A percentile compares a stretch with the other conserved stretches of the same genome.
Conservation (phyloP, 2,113 vertebrate genomes). For the Camarhynchus parvulus region DNA sequence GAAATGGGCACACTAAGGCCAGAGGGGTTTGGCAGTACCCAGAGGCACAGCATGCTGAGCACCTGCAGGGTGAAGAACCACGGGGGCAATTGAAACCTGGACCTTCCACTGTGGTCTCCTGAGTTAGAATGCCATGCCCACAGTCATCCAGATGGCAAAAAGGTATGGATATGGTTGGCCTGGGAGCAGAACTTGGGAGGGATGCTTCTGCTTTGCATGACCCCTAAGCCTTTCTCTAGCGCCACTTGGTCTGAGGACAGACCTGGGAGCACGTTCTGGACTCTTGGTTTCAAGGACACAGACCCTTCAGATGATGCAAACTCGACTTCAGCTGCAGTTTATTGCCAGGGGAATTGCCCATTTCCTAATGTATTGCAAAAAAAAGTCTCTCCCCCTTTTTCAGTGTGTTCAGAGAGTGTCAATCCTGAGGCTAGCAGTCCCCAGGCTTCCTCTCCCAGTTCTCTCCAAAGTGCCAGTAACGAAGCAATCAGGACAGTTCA, state of each 20-base stretch:
- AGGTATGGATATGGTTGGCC: background rate
- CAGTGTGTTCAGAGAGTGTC: background rate
- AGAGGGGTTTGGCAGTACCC: background rate
- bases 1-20: accelerated
- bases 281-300: background rate
- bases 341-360: background rate
- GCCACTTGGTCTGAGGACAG: background rate
- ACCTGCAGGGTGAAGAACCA: background rate
- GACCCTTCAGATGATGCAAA: background rate
- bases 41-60: background rate
- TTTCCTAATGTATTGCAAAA: background rate
- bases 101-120: background rate
- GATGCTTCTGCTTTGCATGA: background rate
- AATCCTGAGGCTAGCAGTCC: background rate
- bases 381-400: background rate
- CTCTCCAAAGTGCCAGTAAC: background rate
- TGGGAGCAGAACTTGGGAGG: background rate
- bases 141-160: background rate
- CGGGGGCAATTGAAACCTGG: accelerated
- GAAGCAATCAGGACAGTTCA: background rate
- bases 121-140: background rate
- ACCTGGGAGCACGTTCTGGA: background rate
- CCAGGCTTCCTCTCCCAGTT: background rate
- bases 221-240: background rate
- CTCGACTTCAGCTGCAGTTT: background rate